These are phyloP conservation scores for Tetramorium alpestre DNA, from an alignment of 1,140 invertebrate species.

Conservation along the genomic window DNA sequence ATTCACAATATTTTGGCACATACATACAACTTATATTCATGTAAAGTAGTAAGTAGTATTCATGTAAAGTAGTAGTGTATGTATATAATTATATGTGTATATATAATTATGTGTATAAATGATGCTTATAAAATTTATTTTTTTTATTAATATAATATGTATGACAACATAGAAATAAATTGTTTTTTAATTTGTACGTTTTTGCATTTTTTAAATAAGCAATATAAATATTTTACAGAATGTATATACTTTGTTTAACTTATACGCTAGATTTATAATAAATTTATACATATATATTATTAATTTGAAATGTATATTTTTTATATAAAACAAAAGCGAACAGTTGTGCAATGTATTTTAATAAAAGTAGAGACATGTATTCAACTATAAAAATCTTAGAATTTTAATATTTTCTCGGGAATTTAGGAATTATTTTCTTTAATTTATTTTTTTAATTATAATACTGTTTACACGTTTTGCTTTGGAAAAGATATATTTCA, in stretches of 20 bases:
- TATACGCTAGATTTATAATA: constrained; percentile 8
- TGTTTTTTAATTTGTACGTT: constrained; percentile 21
- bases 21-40: background rate
- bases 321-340: constrained; percentile 4
- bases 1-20: constrained; percentile 34
- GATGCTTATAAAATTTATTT: constrained; percentile 41
- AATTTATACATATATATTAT: constrained; percentile 26
- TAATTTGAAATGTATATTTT: background rate
- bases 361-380: constrained; percentile 53
- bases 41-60: background rate
- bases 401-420: constrained; percentile 16
- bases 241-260: constrained; percentile 21
- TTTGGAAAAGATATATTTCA: constrained; percentile 28
- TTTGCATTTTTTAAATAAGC: constrained; percentile 1
- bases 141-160: background rate
- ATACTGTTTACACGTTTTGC: background rate
- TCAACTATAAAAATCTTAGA: background rate
- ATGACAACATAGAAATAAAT: constrained; percentile 18
- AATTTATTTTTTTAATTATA: background rate
- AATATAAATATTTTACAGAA: constrained; percentile 19
- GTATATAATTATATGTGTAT: background rate
- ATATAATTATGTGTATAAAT: background rate
- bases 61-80: background rate
- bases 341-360: constrained; percentile 26
- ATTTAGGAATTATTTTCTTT: background rate